A percentile compares a stretch with the other conserved stretches of the same genome.
phyloP scores from a whole-genome alignment of 2,113 vertebrate genomes.

The Chitala chitala region DNA sequence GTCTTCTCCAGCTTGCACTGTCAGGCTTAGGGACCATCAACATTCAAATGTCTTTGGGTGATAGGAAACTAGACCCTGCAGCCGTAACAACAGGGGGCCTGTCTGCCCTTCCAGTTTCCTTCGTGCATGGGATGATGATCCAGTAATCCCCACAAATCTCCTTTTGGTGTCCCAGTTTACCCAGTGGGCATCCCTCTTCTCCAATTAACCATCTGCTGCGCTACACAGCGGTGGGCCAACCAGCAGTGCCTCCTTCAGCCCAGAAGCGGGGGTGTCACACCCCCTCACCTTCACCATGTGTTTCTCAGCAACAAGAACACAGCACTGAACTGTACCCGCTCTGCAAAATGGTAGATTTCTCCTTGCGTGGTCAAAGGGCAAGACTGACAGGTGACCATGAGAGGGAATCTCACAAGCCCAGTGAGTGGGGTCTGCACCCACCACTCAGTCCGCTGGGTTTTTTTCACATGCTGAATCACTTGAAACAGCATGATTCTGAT shows the following conservation, averaged over 20 bases:
- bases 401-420: slow-evolving; percentile 4
- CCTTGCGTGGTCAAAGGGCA: background rate
- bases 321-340: background rate
- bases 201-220: slow-evolving; percentile 85
- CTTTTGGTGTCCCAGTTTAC: slow-evolving; percentile 50
- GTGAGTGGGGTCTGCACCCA: background rate
- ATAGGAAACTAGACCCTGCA: slow-evolving; percentile 6
- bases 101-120: background rate
- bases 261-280: background rate
- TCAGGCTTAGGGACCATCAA: slow-evolving; percentile 38
- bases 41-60: slow-evolving; percentile 28
- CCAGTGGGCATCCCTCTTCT: slow-evolving; percentile 61
- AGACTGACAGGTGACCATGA: background rate
- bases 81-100: slow-evolving; percentile 23
- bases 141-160: slow-evolving; percentile 59
- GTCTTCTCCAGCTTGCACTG: slow-evolving; percentile 39
- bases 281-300: background rate
- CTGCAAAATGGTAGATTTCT: background rate
- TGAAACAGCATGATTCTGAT: background rate
- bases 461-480: background rate
- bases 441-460: background rate
- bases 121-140: slow-evolving; percentile 45
- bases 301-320: background rate
- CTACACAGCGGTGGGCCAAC: slow-evolving; percentile 7
- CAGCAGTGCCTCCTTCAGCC: background rate